phyloP scores from a whole-genome alignment of 2,113 vertebrate species.

The Mus spicilegus region DNA sequence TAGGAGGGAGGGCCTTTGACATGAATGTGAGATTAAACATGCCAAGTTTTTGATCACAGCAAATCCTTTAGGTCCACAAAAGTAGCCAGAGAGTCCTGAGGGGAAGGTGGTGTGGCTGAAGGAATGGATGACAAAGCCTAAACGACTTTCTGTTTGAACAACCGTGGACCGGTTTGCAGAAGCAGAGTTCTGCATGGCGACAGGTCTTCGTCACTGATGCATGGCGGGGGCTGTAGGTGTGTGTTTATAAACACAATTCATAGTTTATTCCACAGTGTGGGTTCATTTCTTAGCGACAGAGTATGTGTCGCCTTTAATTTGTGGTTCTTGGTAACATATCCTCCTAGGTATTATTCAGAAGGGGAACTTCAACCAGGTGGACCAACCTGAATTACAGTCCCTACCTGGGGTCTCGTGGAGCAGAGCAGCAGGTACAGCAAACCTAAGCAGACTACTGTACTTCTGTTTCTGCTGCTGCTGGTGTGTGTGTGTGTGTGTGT shows the following conservation, averaged over 20 bases:
- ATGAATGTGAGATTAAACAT: neutral
- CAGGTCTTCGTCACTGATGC: neutral
- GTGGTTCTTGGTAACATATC: neutral
- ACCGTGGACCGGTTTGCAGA: neutral
- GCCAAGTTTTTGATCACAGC: neutral
- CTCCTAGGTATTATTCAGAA: neutral
- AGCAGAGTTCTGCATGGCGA: neutral
- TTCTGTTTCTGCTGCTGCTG: neutral
- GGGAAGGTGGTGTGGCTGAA: neutral
- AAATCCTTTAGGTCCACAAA: neutral
- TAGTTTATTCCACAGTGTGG: neutral
- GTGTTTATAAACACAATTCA: neutral
- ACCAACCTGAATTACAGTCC: neutral
- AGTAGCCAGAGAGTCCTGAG: neutral
- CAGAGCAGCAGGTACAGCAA: neutral
- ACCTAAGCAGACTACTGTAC: neutral
- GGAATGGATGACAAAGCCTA: neutral
- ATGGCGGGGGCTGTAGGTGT: neutral
- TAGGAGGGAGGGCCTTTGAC: neutral
- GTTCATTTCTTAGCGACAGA: constrained; percentile 29
- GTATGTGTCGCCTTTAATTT: constrained; percentile 16
- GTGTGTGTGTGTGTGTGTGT: neutral
- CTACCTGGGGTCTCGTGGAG: neutral
- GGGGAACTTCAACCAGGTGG: neutral
- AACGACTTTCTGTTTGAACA: neutral